Evolutionary conservation across 1,140 invertebrate species (phyloP).

Genomic region (Meloidogyne floridensis): DNA sequence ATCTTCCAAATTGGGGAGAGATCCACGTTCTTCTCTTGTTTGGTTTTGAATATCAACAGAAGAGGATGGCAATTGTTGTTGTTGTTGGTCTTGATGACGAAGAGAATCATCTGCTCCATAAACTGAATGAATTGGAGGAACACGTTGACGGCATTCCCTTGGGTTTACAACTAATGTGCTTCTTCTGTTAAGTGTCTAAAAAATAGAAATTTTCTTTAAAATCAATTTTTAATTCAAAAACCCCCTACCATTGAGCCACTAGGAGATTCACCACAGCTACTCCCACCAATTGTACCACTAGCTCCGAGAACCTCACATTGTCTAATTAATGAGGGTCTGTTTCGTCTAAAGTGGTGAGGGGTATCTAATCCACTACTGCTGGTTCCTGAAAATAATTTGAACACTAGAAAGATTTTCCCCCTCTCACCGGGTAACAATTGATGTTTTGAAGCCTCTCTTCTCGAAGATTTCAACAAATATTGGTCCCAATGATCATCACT

Average conservation of each 20-base stretch:
- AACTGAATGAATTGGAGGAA: constrained; percentile 26
- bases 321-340: constrained; percentile 63
- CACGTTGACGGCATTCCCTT: constrained; percentile 11
- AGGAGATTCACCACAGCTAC: constrained; percentile 11
- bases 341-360: constrained; percentile 35
- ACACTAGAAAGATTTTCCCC: neutral
- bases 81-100: neutral
- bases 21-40: constrained; percentile 65
- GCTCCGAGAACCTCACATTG: constrained; percentile 57
- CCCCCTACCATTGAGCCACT: neutral
- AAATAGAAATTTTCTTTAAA: neutral
- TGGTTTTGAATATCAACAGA: neutral
- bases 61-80: neutral
- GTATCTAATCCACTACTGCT: neutral
- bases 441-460: constrained; percentile 30
- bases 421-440: neutral
- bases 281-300: constrained; percentile 12
- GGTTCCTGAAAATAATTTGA: neutral
- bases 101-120: constrained; percentile 23
- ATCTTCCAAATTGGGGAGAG: constrained; percentile 85
- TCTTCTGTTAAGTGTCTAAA: constrained; percentile 55
- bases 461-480: constrained; percentile 53
- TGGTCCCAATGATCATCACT: constrained; percentile 65
- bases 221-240: neutral
- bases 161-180: constrained; percentile 56